A percentile compares a stretch with the other conserved stretches of the same genome.
phyloP scores from a whole-genome alignment of 2,113 vertebrate genomes.

The Ivindomyrus marchei region DNA sequence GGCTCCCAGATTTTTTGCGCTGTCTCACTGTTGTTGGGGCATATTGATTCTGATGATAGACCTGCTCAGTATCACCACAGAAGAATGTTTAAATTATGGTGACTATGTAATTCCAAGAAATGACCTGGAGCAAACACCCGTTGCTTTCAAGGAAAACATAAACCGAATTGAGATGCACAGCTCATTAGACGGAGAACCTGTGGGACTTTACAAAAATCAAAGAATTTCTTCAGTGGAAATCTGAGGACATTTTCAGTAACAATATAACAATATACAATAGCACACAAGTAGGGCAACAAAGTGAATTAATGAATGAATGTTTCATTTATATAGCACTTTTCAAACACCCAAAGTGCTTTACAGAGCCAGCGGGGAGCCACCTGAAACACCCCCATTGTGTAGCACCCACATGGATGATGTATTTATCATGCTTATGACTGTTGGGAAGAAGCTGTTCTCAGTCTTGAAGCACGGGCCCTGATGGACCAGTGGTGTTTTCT shows the following conservation, averaged over 20 bases:
- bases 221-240: not conserved
- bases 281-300: no score
- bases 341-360: not conserved
- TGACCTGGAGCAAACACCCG: not conserved
- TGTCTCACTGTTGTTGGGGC: not conserved
- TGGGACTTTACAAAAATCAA: not conserved
- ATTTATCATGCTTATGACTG: no score
- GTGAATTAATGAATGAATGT: no score
- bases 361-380: no score
- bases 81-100: not conserved
- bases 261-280: no score
- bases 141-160: not conserved
- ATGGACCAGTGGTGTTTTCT: no score
- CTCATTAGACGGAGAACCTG: not conserved
- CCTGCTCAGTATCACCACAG: not conserved
- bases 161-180: not conserved
- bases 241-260: not conserved
- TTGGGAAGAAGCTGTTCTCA: no score
- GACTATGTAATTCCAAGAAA: not conserved
- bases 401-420: no score
- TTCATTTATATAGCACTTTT: not conserved
- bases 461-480: no score
- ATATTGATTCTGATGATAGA: not conserved
- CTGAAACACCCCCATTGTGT: no score
- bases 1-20: conserved; percentile 6